These are phyloP conservation scores for Hirundo rustica DNA, from an alignment of 2,797 vertebrate genomes.

Conservation along the genomic window DNA sequence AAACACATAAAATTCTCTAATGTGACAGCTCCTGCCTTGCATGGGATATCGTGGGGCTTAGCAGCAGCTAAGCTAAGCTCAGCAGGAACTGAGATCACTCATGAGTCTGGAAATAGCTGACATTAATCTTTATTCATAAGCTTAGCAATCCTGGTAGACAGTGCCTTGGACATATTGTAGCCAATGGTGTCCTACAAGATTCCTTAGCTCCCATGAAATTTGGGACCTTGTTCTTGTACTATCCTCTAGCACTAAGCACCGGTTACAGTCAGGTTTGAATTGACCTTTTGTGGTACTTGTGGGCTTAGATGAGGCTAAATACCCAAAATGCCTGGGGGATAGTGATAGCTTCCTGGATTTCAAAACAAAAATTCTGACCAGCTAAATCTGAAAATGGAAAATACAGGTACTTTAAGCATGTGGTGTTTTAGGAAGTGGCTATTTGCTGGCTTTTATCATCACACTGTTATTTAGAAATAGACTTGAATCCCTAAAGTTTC, in stretches of 20 bases:
- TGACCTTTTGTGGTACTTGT: neutral
- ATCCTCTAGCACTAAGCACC: neutral
- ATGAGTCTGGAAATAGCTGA: neutral
- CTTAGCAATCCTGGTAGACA: neutral
- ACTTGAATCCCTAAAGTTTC: neutral
- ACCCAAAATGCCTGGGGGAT: neutral
- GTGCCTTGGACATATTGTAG: rapidly evolving
- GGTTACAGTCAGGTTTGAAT: neutral
- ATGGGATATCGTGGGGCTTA: neutral
- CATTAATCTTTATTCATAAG: neutral
- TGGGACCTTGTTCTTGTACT: neutral
- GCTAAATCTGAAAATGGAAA: neutral
- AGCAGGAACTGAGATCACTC: neutral
- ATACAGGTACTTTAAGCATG: neutral
- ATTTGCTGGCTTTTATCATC: neutral
- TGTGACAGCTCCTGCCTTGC: neutral
- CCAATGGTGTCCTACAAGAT: neutral
- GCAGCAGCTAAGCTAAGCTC: too few species aligned
- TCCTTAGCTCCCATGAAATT: neutral
- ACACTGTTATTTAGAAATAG: neutral
- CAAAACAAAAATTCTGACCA: neutral
- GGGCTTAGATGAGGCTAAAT: neutral
- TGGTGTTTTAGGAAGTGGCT: neutral
- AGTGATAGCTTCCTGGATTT: neutral
- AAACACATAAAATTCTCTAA: neutral